Evolutionary conservation across 2,888 invertebrate genomes (phyloP).

Genomic region (Antheraea yamamai): DNA sequence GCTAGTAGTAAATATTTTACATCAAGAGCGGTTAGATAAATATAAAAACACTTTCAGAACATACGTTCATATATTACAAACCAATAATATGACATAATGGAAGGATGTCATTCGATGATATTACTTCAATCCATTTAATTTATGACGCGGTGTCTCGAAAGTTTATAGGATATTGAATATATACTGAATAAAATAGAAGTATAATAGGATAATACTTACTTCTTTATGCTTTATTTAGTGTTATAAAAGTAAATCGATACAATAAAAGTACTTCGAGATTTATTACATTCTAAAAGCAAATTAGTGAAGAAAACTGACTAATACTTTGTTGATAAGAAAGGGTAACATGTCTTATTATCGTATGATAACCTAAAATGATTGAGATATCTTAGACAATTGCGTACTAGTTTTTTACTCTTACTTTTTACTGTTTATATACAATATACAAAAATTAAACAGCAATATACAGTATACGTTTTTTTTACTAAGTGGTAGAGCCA

Average conservation of each 20-base stretch:
- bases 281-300: neutral
- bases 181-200: neutral
- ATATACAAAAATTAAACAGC: no score
- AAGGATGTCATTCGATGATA: neutral
- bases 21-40: neutral
- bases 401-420: no score
- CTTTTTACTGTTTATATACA: no score
- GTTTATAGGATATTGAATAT: neutral
- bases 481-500: no score
- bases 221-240: neutral
- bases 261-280: neutral
- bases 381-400: no score
- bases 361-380: no score
- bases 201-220: neutral
- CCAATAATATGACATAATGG: neutral
- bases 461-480: no score
- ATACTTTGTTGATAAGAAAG: neutral
- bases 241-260: neutral
- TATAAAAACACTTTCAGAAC: neutral
- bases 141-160: neutral
- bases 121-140: constrained; percentile 9
- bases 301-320: neutral
- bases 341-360: no score
- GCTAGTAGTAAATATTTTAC: neutral
- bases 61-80: neutral